Conservation (phyloP, 1,140 invertebrate species). For the Antheraea mylitta region DNA sequence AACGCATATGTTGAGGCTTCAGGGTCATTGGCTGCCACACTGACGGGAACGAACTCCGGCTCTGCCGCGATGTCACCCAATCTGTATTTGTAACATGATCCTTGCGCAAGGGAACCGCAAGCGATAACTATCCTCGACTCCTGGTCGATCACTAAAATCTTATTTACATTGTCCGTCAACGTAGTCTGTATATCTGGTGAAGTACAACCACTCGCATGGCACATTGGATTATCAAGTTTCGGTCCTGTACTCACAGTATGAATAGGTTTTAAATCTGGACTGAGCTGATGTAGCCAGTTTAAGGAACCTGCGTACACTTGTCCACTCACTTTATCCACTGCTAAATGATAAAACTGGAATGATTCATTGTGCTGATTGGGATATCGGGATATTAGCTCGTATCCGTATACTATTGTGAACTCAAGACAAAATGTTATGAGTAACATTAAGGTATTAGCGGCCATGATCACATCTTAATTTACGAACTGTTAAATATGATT, state of each 20-base stretch:
- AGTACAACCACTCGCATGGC: constrained; percentile 90
- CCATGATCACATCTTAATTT: constrained; percentile 73
- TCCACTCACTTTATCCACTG: constrained; percentile 78
- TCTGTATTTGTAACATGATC: constrained; percentile 92
- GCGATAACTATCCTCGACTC: constrained; percentile 89
- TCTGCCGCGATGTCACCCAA: constrained; percentile 88
- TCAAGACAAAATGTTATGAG: constrained; percentile 70
- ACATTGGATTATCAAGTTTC: constrained; percentile 90
- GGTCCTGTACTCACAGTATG: constrained; percentile 86
- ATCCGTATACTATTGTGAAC: constrained; percentile 65
- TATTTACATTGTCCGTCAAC: constrained; percentile 93
- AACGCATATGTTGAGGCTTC: constrained; percentile 95
- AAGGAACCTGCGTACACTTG: constrained; percentile 89
- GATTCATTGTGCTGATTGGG: constrained; percentile 70
- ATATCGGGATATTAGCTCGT: constrained; percentile 73
- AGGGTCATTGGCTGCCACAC: constrained; percentile 95
- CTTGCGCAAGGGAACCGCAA: constrained; percentile 93
- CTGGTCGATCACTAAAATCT: constrained; percentile 93
- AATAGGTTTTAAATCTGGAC: constrained; percentile 85
- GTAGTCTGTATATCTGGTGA: constrained; percentile 83
- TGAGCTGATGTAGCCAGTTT: constrained; percentile 91
- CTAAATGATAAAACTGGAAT: constrained; percentile 78
- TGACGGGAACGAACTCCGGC: constrained; percentile 86
- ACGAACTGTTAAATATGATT: constrained; percentile 37
- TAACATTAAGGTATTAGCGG: constrained; percentile 57